Conservation (phyloP, 2,797 vertebrate genomes). For the Brachyrhaphis roseni region DNA sequence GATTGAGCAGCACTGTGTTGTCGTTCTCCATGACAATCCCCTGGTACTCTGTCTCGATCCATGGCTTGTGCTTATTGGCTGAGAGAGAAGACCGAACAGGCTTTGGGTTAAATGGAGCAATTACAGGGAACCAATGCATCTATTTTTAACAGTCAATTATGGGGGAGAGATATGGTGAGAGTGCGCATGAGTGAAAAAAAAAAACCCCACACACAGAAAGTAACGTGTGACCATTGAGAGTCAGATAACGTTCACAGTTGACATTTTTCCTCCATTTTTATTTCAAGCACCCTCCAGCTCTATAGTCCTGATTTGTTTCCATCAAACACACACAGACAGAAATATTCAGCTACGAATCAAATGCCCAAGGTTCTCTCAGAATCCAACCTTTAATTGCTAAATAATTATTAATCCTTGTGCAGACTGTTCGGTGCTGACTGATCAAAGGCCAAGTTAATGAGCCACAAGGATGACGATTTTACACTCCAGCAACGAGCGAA, state of each 20-base stretch:
- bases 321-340: conserved; percentile 52
- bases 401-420: conserved; percentile 76
- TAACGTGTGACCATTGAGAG: conserved; percentile 34
- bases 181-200: conserved; percentile 28
- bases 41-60: conserved; percentile 99
- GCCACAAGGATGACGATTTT: conserved; percentile 70
- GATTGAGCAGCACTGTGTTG: conserved; percentile 96
- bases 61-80: conserved; percentile 99
- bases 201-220: conserved; percentile 31
- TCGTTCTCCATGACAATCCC: conserved; percentile 99
- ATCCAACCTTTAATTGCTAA: conserved; percentile 78
- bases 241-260: conserved; percentile 42
- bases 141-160: conserved; percentile 72
- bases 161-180: conserved; percentile 43
- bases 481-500: conserved; percentile 61
- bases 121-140: conserved; percentile 62
- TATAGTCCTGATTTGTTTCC: conserved; percentile 62
- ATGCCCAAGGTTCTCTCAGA: conserved; percentile 64
- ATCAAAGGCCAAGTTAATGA: conserved; percentile 78
- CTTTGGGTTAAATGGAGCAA: conserved; percentile 76
- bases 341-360: conserved; percentile 62
- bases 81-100: conserved; percentile 60
- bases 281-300: conserved; percentile 39
- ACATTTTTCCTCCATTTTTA: conserved; percentile 33
- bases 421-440: conserved; percentile 63